Base-by-base conservation (phyloP, 2,113 vertebrate species). In the Poeciliopsis occidentalis region DNA sequence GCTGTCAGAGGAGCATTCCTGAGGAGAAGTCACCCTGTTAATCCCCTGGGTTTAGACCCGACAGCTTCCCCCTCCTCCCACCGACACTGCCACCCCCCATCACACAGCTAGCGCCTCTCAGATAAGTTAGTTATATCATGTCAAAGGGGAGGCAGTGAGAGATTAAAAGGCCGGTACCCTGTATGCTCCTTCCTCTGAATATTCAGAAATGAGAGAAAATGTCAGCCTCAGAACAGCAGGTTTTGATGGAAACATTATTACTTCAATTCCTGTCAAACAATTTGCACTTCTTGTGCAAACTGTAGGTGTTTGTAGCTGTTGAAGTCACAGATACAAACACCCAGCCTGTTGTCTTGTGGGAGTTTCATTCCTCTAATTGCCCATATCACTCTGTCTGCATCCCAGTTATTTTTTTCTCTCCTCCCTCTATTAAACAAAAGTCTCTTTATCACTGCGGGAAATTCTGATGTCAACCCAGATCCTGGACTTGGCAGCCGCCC, bases 11-110 rank as follows among this genome's bases (percentile, higher is more conserved):
- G 89, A 93, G 93, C 93, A 94, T 95, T 94, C 94, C 93, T 86
- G 83, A 90, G 87, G 82, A 95, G 92, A 93, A 94, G 92, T 93
- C 93, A 93, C 92, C 92, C 94, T 29, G 75, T 92, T 94, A 94
- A 95, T 94, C 94, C 89, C 83, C 67, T 82, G 88, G 88, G 88
- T 86, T 91, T 92, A 89, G 85, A 62, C 86, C 87, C 66, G 44
- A 85, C 84, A 85, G 64, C 44, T 68, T 69, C 82, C 77, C 86
- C 57, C 37, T 54, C 29, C 57, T 63, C 69, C 71, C 76, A 62
- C 71, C 80, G 64, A 74, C 68, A 72, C 57, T 74, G 84, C 79
- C 75, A 65, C 80, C 80, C 32, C 69, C 73, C 78, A 19, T 61
- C 69, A 84, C 77, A 0, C 15, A 1, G 69, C 74, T 67, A 44